Conservation (phyloP, 2,797 vertebrate species). For the Malacoctenus gilli region DNA sequence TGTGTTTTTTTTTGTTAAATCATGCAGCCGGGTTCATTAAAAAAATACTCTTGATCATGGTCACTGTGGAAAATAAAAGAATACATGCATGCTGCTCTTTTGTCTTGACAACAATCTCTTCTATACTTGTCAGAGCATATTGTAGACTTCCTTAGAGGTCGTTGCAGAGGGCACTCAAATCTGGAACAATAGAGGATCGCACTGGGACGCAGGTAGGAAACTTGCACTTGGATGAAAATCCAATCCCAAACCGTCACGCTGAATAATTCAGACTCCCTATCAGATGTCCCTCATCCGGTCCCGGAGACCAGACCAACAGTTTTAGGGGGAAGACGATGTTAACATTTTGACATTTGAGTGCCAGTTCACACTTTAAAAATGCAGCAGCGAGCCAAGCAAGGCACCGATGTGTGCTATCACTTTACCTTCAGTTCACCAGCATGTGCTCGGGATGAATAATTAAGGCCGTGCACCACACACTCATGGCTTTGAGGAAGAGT, state of each 20-base stretch:
- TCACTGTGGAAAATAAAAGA: too few species aligned
- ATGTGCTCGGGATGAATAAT: constrained; percentile 74
- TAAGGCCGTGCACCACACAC: constrained; percentile 58
- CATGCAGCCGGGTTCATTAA: too few species aligned
- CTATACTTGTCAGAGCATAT: not conserved
- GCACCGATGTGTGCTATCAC: constrained; percentile 64
- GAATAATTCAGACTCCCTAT: constrained; percentile 72
- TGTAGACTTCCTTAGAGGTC: constrained; percentile 1
- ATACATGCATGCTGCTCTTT: too few species aligned
- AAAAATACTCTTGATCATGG: too few species aligned
- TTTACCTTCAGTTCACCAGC: constrained; percentile 78
- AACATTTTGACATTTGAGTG: constrained; percentile 72
- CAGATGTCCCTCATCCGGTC: constrained; percentile 56
- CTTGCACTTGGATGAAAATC: constrained; percentile 46
- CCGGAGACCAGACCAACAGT: constrained; percentile 42
- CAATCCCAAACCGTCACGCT: constrained; percentile 40
- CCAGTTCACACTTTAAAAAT: constrained; percentile 74
- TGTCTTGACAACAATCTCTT: too few species aligned
- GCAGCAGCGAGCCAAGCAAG: constrained; percentile 67
- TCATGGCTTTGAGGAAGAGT: constrained; percentile 46
- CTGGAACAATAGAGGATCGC: constrained; percentile 5
- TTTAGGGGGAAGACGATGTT: constrained; percentile 58
- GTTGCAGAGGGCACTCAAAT: not conserved
- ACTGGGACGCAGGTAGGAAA: constrained; percentile 21
- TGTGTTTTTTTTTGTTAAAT: too few species aligned